Base-by-base conservation (phyloP, 2,113 vertebrate species). In the Hippolais icterina region DNA sequence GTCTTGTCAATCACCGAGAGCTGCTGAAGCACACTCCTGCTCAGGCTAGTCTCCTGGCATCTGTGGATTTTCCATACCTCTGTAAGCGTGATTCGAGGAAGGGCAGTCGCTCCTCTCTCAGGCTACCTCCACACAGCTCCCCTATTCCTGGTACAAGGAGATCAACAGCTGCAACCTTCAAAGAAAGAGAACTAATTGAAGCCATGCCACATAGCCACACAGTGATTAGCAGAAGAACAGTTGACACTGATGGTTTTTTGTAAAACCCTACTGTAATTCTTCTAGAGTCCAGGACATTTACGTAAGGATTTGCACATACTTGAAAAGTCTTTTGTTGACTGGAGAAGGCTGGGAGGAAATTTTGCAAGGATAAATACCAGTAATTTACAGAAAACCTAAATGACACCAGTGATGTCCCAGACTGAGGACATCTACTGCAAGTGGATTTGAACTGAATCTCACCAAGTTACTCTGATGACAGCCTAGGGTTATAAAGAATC, bases 111-210 rank as follows among this genome's bases (percentile, higher is more conserved):
- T 99, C 99, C 74, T 99, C 99, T 94, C 99, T 98, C 83, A 99
- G 98, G 46, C 99, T 98, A 80, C 99, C 99, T 87, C 99, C 99
- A 72, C 98, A 99, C 77, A 99, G 96, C 94, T 99, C 99, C 69
- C 99, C 99, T 39, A 99, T 96, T 86, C 98, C 99, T 61, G 99
- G 99, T 82, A 99, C 98, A 4, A 99, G 98, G 31, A 99, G 99
- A 96, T 99, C 99, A 89, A 99, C 98, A 50, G 99, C 99, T 90
- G 99, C 98, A 59, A 98, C 99, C 99, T 99, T 90, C 29, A 76
- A 76, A 89, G 74, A 61, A 79, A 96, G 52, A 59, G 46, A 87
- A 50, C 21, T 14, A 53, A 64, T 0, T 1, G 20, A 49, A 89
- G 53, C 53, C 53, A 57, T 9, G 11, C 18, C 52, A n/a, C 2